Evolutionary conservation across 2,888 invertebrate genomes (phyloP), one percentile per base, ranked within the genome.

Genomic region (Gnatocerus cornutus): DNA sequence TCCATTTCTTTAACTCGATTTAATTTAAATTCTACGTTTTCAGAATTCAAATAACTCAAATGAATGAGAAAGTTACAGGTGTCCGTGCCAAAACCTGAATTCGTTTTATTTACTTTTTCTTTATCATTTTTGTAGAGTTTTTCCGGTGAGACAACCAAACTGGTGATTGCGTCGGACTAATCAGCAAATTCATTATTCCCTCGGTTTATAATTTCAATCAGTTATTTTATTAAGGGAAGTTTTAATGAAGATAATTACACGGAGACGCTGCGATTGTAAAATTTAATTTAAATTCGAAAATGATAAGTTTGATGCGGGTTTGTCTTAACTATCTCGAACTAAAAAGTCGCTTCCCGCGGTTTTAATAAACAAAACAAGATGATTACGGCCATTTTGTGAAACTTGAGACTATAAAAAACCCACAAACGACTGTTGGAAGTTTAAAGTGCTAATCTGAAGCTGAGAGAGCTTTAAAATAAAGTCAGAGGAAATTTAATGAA

Each of bases 331-430:
- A n/a, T n/a, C 33, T 7, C 33, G 6, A 21, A 33, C 1, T 2
- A 33, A 33, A 33, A 21, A 21, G 4, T 3, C 4, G 21, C 21
- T 33, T 6, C 33, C 7, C 6, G 21, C 4, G 4, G 21, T 37
- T 6, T 43, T 43, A 43, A 46, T 46, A 46, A 12, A 46, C 46
- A 46, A 46, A 46, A 46, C 21, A 27, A 6, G 8, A 13, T 13
- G 9, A 46, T 46, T 16, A 14, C n/a, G 21, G 7, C 12, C 43
- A 9, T 43, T 12, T 14, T 12, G 7, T 12, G 12, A 43, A 14
- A 43, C 7, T 14, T 43, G 21, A 4, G 4, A 21, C 21, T 4
- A 21, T 21, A 21, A 21, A 21, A 21, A 21, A 13, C 3, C 43
- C 43, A 43, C 12, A 7, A 12, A 13, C 21, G 21, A 21, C 21